A percentile compares a stretch with the other conserved stretches of the same genome.
Conservation (phyloP, 2,888 invertebrate genomes). For the Pterobdella sp. region DNA sequence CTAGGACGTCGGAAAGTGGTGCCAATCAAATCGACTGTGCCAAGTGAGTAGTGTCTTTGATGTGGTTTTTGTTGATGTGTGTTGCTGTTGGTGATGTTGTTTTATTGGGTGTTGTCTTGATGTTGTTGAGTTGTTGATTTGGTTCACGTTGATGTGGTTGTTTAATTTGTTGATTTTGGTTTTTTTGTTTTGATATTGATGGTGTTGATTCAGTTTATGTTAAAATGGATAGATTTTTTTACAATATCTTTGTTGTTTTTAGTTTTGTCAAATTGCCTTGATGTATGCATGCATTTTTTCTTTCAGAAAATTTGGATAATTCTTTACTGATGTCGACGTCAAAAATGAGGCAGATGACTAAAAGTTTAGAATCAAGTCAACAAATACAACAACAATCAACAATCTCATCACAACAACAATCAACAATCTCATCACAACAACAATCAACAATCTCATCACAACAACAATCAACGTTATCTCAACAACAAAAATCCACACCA, state of each 20-base stretch:
- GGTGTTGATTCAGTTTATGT: neutral
- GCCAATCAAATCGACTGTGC: slow-evolving; percentile 34
- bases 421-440: neutral
- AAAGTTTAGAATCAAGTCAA: neutral
- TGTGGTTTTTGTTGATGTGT: neutral
- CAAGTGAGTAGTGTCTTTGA: slow-evolving; percentile 27
- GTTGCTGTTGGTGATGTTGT: neutral
- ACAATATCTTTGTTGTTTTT: neutral
- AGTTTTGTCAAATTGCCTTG: neutral
- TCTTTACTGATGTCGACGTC: slow-evolving; percentile 1
- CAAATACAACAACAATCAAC: neutral
- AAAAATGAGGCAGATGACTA: neutral
- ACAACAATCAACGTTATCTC: neutral
- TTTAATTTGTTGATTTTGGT: too few relatives aligned
- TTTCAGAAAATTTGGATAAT: slow-evolving; percentile 11
- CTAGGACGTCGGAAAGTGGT: slow-evolving; percentile 33
- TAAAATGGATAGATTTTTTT: neutral
- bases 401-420: neutral
- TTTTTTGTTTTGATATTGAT: too few relatives aligned
- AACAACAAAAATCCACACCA: neutral
- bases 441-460: slow-evolving; percentile 6
- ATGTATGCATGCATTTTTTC: neutral
- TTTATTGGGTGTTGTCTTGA: neutral
- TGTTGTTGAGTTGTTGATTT: neutral
- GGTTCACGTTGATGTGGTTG: too few relatives aligned